Percentiles rank a stretch among this genome's conserved stretches.
phyloP scores from a whole-genome alignment of 2,888 invertebrate genomes.

The Cheilosia impressa region DNA sequence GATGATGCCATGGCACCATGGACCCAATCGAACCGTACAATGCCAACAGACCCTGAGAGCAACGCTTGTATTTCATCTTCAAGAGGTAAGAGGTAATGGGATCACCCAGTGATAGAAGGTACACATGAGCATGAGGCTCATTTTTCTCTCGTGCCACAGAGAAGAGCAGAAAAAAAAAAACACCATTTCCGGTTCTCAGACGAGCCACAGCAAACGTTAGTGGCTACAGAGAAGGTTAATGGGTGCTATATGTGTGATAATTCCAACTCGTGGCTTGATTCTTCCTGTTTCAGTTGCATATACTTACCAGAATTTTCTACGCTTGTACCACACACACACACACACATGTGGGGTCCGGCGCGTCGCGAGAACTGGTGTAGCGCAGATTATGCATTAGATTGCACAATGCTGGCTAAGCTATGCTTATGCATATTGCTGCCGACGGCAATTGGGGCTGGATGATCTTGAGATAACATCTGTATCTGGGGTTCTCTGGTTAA shows the following conservation, averaged over 20 bases:
- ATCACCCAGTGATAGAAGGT: conserved; percentile 38
- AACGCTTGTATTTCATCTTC: conserved; percentile 31
- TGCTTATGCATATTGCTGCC: conserved; percentile 51
- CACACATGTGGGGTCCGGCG: background rate
- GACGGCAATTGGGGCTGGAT: conserved; percentile 57
- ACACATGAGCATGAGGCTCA: conserved; percentile 25
- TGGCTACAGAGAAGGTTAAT: conserved; percentile 67
- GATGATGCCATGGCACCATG: conserved; percentile 31
- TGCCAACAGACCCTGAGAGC: conserved; percentile 14
- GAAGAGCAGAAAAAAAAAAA: conserved; percentile 31
- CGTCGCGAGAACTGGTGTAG: conserved; percentile 17
- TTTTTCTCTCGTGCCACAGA: conserved; percentile 34
- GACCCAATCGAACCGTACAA: background rate
- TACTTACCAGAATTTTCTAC: conserved; percentile 3
- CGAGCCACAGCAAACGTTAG: conserved; percentile 16
- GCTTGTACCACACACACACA: no score
- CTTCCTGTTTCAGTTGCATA: conserved; percentile 60
- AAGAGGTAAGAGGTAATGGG: conserved; percentile 46
- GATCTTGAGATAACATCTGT: conserved; percentile 71
- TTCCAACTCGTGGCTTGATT: conserved; percentile 71
- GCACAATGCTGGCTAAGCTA: conserved; percentile 56
- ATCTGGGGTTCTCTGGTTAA: conserved; percentile 53
- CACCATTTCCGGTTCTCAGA: conserved; percentile 71
- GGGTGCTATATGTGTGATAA: conserved; percentile 75
- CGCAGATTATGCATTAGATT: conserved; percentile 63